Percentiles rank a stretch among this genome's conserved stretches.
phyloP scores from a whole-genome alignment of 2,113 vertebrate species.

The Aegotheles bennettii region DNA sequence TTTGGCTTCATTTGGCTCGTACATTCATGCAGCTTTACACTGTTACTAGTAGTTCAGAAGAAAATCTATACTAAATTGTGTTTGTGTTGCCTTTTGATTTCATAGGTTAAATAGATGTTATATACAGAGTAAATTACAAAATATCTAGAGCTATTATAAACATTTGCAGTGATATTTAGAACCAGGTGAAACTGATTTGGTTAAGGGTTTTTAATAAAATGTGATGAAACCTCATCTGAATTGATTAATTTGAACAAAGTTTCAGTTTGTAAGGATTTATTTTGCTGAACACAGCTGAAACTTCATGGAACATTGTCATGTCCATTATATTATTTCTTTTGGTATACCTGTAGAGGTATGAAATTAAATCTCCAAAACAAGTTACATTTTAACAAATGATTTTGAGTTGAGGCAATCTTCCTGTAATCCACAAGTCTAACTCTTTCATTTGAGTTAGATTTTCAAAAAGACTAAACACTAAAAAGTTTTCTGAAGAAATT shows the following conservation, averaged over 20 bases:
- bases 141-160: neutral
- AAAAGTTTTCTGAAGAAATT: neutral
- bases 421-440: neutral
- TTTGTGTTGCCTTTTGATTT: neutral
- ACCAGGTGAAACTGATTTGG: neutral
- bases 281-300: neutral
- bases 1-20: constrained; percentile 2
- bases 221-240: neutral
- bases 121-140: neutral
- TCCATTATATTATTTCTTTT: neutral
- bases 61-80: neutral
- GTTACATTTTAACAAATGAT: neutral
- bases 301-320: fast-evolving
- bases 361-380: neutral
- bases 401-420: neutral
- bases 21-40: neutral
- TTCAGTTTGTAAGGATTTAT: neutral
- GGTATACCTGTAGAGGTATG: neutral
- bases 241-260: neutral
- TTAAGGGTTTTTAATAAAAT: neutral
- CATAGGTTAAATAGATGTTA: neutral
- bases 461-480: neutral
- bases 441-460: neutral
- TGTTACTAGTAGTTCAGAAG: neutral
- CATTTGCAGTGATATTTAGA: neutral